Percentiles rank a stretch among this genome's conserved stretches.
These are phyloP conservation scores for Xiphydria camelus DNA, from an alignment of 2,888 invertebrate species.

Conservation along the genomic window DNA sequence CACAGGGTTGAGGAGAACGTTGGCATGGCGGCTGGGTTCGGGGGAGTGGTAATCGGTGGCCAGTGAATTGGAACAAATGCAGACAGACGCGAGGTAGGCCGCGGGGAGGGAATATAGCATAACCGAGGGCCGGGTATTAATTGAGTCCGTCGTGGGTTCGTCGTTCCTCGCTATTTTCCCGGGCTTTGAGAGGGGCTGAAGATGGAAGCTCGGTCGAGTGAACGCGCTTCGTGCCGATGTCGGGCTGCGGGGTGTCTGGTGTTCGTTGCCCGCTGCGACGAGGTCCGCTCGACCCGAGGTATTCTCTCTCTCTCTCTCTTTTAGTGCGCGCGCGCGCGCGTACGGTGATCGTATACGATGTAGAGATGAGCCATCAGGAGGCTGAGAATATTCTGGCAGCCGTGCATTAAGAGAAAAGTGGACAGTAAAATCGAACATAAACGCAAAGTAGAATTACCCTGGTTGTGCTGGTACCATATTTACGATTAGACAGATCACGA, in stretches of 20 bases:
- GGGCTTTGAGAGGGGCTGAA: background rate
- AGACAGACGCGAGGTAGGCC: constrained; percentile 44
- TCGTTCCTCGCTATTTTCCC: background rate
- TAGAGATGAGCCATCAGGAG: too few relatives aligned
- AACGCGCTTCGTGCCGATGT: background rate
- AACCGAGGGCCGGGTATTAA: constrained; percentile 36
- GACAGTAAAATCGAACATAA: too few relatives aligned
- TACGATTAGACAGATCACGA: too few relatives aligned
- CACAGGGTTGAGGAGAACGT: constrained; percentile 24
- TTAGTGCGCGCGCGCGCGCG: too few relatives aligned
- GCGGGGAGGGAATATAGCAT: constrained; percentile 37
- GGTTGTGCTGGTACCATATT: too few relatives aligned
- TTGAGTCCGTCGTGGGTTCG: constrained; percentile 30
- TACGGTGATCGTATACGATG: too few relatives aligned
- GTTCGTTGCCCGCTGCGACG: too few relatives aligned
- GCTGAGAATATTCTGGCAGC: too few relatives aligned
- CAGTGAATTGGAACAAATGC: constrained; percentile 51
- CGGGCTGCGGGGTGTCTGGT: background rate
- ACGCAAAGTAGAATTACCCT: too few relatives aligned
- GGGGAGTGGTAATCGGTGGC: constrained; percentile 46
- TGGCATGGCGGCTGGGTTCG: constrained; percentile 16
- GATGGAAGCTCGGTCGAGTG: background rate
- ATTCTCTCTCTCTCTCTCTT: too few relatives aligned
- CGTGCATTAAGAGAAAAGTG: too few relatives aligned
- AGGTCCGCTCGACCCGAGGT: too few relatives aligned